Percentiles rank a stretch among this genome's conserved stretches.
These are phyloP conservation scores for Poecilia picta DNA, from an alignment of 2,797 vertebrate species.

Conservation along the genomic window DNA sequence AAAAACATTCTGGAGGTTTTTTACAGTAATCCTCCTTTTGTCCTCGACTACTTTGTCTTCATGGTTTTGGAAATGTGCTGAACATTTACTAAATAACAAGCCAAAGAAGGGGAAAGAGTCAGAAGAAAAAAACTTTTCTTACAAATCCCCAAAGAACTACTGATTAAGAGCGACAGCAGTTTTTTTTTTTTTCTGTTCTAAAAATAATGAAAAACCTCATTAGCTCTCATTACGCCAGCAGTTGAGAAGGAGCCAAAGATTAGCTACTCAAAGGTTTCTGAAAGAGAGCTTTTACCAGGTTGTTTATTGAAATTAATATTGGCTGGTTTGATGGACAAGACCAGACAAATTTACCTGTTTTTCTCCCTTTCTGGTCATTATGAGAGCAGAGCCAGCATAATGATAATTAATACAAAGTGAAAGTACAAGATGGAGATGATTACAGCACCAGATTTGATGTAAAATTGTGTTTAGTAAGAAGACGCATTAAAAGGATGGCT, in stretches of 20 bases:
- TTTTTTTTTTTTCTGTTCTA: background rate
- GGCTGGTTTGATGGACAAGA: background rate
- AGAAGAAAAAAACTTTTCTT: background rate
- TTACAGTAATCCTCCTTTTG: background rate
- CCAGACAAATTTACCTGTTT: background rate
- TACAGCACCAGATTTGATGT: conserved; percentile 36
- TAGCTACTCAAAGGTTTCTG: background rate
- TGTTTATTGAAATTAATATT: background rate
- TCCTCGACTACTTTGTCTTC: background rate
- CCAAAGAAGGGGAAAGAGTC: background rate
- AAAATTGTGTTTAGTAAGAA: conserved; percentile 48
- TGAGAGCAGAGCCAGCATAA: conserved; percentile 11
- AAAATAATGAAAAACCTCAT: background rate
- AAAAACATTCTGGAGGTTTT: background rate
- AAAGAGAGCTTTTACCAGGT: background rate
- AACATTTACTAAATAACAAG: background rate
- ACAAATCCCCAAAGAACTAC: background rate
- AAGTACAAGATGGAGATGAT: conserved; percentile 39
- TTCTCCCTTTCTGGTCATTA: conserved; percentile 9
- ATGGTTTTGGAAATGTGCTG: background rate
- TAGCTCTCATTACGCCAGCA: background rate
- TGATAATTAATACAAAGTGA: conserved; percentile 22
- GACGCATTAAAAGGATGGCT: conserved; percentile 17
- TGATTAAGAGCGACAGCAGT: background rate
- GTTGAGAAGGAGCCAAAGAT: background rate